A percentile compares a stretch with the other conserved stretches of the same genome.
phyloP scores from a whole-genome alignment of 2,888 invertebrate species.

The Chymomyza procnemis region DNA sequence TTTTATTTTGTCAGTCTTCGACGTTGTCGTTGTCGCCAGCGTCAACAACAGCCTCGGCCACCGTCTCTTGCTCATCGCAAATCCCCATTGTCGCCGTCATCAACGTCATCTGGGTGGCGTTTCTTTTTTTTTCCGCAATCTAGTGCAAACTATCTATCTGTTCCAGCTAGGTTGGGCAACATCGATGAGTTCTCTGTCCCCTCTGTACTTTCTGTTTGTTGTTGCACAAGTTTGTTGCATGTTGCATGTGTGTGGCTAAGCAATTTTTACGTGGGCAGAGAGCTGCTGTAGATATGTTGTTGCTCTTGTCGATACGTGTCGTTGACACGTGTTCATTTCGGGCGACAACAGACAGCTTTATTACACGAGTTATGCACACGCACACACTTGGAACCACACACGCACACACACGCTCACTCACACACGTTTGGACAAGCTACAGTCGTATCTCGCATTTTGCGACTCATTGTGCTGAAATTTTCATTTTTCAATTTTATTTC shows the following conservation, averaged over 20 bases:
- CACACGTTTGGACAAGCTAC: neutral
- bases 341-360: constrained; percentile 56
- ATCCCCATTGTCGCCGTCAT: neutral
- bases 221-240: constrained; percentile 14
- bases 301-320: constrained; percentile 57
- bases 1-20: neutral
- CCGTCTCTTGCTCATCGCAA: too few species aligned
- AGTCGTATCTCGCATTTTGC: neutral
- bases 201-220: neutral
- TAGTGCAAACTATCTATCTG: constrained; percentile 52
- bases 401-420: neutral
- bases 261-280: constrained; percentile 13
- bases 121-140: constrained; percentile 32
- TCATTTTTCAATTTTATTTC: too few species aligned
- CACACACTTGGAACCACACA: neutral
- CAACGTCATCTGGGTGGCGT: constrained; percentile 1
- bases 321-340: constrained; percentile 63
- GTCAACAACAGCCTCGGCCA: neutral
- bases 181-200: too few species aligned
- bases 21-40: neutral
- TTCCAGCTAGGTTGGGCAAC: constrained; percentile 1
- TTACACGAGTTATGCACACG: constrained; percentile 50
- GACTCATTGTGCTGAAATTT: neutral
- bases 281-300: constrained; percentile 22
- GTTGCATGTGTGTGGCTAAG: constrained; percentile 1